Conservation (phyloP, 2,888 invertebrate species). For the Quadroppia sp. region DNA sequence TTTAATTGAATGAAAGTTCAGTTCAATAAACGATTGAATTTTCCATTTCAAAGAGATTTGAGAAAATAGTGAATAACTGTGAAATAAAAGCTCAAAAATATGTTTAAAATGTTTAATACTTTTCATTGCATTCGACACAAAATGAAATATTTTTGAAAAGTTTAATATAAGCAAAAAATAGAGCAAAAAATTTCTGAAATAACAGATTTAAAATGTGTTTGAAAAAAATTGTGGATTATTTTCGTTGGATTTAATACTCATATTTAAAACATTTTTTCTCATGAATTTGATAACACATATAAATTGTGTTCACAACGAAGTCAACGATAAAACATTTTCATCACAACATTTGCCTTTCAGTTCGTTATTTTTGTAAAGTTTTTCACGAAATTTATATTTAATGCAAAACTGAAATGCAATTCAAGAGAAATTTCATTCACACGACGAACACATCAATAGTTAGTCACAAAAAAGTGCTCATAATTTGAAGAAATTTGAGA, state of each 20-base stretch:
- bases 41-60: not conserved
- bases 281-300: not conserved
- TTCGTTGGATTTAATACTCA: not conserved
- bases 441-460: not conserved
- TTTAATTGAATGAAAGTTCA: not conserved
- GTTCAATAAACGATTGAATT: conserved; percentile 16
- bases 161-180: not conserved
- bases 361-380: not conserved
- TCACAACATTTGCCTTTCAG: not conserved
- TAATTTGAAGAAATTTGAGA: not conserved
- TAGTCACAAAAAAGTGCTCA: not conserved
- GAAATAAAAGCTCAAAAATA: not conserved
- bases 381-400: not conserved
- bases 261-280: conserved; percentile 3
- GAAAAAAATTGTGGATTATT: not conserved
- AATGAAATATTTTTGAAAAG: no score
- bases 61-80: not conserved
- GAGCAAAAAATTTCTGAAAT: not conserved
- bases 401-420: not conserved
- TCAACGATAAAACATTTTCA: not conserved
- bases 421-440: not conserved
- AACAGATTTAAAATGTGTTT: not conserved
- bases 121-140: no score
- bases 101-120: not conserved
- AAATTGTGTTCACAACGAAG: not conserved